These are phyloP conservation scores for Sebastes elongatus DNA, from an alignment of 2,797 vertebrate species.

Conservation along the genomic window DNA sequence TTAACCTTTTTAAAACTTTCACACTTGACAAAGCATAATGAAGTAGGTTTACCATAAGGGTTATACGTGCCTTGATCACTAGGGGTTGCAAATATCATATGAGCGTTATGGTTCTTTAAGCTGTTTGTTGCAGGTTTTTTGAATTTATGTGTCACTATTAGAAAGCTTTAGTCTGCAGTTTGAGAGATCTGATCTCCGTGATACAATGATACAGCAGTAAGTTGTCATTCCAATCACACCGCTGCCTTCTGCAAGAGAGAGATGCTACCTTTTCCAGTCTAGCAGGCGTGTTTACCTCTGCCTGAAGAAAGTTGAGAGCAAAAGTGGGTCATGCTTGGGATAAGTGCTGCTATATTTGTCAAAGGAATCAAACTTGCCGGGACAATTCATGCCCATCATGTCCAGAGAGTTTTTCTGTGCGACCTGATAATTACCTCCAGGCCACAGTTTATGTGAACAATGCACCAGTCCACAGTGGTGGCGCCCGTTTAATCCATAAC, in stretches of 20 bases:
- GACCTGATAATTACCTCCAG: conserved; percentile 53
- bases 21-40: background rate
- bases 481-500: conserved; percentile 39
- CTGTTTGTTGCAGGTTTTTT: conserved; percentile 6
- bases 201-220: conserved; percentile 5
- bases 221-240: conserved; percentile 61
- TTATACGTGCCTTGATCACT: background rate
- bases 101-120: background rate
- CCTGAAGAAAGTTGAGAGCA: conserved; percentile 61
- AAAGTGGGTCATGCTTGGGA: conserved; percentile 70
- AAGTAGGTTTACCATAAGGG: background rate
- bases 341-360: conserved; percentile 62
- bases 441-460: conserved; percentile 49
- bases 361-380: conserved; percentile 56
- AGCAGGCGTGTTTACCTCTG: conserved; percentile 57
- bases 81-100: background rate
- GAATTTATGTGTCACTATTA: background rate
- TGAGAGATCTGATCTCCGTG: conserved; percentile 28
- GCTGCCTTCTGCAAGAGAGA: conserved; percentile 37
- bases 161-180: conserved; percentile 11
- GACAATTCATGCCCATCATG: conserved; percentile 57
- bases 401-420: conserved; percentile 28
- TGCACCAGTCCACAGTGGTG: background rate
- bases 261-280: conserved; percentile 19
- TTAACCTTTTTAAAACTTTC: background rate